Evolutionary conservation across 2,888 invertebrate genomes (phyloP).

Genomic region (Sinodicranocentrus sp.): DNA sequence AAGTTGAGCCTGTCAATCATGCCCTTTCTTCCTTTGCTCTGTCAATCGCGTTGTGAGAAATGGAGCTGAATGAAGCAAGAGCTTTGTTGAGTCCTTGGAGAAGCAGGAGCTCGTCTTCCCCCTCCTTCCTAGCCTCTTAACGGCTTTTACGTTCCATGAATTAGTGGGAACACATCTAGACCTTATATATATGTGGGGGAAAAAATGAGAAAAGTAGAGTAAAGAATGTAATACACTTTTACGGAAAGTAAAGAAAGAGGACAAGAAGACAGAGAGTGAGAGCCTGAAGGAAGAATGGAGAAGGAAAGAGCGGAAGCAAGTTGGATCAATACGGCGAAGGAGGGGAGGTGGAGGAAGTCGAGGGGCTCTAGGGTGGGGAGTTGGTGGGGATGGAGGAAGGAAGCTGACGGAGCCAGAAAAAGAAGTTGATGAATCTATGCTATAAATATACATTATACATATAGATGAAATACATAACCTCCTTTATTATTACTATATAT

Average conservation of each 20-base stretch:
- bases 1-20: background rate
- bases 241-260: slow-evolving; percentile 61
- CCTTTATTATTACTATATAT: slow-evolving; percentile 60
- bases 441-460: slow-evolving; percentile 59
- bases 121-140: slow-evolving; percentile 19
- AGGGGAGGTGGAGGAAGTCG: slow-evolving; percentile 64
- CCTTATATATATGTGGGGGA: slow-evolving; percentile 20
- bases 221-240: slow-evolving; percentile 62
- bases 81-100: slow-evolving; percentile 18
- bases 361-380: slow-evolving; percentile 67
- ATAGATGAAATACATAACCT: slow-evolving; percentile 47
- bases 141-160: slow-evolving; percentile 22
- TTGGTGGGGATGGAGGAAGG: slow-evolving; percentile 68
- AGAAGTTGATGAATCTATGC: slow-evolving; percentile 67
- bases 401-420: slow-evolving; percentile 69
- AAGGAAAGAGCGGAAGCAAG: slow-evolving; percentile 71
- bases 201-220: slow-evolving; percentile 68
- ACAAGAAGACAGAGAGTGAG: slow-evolving; percentile 57
- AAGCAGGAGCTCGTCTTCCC: slow-evolving; percentile 13
- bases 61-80: no score
- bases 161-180: slow-evolving; percentile 43
- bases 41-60: no score
- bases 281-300: slow-evolving; percentile 67
- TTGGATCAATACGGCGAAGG: slow-evolving; percentile 70
- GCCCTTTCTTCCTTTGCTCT: no score